Evolutionary conservation across 2,888 invertebrate species (phyloP).

Genomic region (Lamproptera curius): DNA sequence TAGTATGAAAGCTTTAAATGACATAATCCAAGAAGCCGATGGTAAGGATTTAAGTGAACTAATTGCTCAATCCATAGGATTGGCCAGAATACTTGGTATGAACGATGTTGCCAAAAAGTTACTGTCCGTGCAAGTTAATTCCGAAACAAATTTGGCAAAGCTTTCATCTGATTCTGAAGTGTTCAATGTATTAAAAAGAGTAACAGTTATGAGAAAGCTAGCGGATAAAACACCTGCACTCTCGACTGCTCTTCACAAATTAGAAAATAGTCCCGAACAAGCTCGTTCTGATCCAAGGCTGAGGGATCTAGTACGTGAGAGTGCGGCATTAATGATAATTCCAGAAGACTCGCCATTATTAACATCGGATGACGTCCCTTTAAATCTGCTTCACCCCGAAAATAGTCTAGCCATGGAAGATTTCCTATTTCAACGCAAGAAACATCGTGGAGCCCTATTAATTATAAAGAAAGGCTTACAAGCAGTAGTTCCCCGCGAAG

Average conservation of each 20-base stretch:
- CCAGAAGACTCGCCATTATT: slow-evolving; percentile 79
- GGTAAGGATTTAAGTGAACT: slow-evolving; percentile 62
- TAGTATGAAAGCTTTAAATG: slow-evolving; percentile 77
- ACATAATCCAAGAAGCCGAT: slow-evolving; percentile 70
- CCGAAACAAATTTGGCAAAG: slow-evolving; percentile 75
- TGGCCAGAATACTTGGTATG: slow-evolving; percentile 84
- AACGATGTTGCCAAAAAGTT: slow-evolving; percentile 79
- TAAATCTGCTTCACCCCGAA: slow-evolving; percentile 81
- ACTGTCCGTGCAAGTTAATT: slow-evolving; percentile 63
- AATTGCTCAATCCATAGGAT: slow-evolving; percentile 81
- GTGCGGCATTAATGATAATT: slow-evolving; percentile 83
- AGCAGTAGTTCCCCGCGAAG: slow-evolving; percentile 87
- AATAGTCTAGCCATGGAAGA: slow-evolving; percentile 88
- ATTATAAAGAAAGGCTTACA: slow-evolving; percentile 86
- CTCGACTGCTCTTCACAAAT: slow-evolving; percentile 78
- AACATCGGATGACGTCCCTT: slow-evolving; percentile 84
- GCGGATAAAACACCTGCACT: slow-evolving; percentile 82
- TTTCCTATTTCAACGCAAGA: slow-evolving; percentile 80
- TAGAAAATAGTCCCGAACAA: slow-evolving; percentile 82
- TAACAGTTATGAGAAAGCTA: slow-evolving; percentile 84
- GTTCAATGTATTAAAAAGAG: slow-evolving; percentile 82
- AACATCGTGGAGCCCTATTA: slow-evolving; percentile 79
- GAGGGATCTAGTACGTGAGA: slow-evolving; percentile 84
- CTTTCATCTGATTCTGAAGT: slow-evolving; percentile 78
- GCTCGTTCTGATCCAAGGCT: slow-evolving; percentile 84